Conservation (phyloP, 2,888 invertebrate genomes). For the Agapostemon virescens region DNA sequence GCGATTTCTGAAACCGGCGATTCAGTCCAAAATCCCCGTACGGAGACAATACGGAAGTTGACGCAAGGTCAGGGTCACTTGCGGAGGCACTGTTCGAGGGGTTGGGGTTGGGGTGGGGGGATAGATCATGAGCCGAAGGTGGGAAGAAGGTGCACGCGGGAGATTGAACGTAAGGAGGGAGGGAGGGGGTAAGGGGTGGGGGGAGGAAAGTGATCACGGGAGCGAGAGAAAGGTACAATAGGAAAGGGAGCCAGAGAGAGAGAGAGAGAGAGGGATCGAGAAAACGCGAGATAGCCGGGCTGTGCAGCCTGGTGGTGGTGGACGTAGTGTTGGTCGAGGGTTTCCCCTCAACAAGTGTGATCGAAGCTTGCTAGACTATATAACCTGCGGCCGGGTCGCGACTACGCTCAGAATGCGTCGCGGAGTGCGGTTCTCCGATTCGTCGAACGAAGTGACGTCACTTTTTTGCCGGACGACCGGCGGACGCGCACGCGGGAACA, state of each 20-base stretch:
- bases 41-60: slow-evolving; percentile 78
- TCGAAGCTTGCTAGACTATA: slow-evolving; percentile 68
- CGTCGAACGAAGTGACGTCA: slow-evolving; percentile 22
- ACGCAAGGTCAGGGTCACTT: slow-evolving; percentile 81
- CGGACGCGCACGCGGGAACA: neutral
- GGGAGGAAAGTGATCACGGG: slow-evolving; percentile 34
- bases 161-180: slow-evolving; percentile 14
- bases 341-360: slow-evolving; percentile 76
- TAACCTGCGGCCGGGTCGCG: slow-evolving; percentile 62
- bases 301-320: slow-evolving; percentile 38
- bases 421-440: slow-evolving; percentile 39
- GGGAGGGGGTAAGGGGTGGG: no score
- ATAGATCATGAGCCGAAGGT: slow-evolving; percentile 67
- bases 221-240: slow-evolving; percentile 12
- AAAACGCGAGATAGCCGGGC: slow-evolving; percentile 37
- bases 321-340: slow-evolving; percentile 57
- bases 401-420: slow-evolving; percentile 64
- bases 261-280: slow-evolving; percentile 40
- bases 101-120: slow-evolving; percentile 57
- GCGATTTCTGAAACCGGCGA: neutral
- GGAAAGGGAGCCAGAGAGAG: slow-evolving; percentile 41
- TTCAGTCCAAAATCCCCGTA: slow-evolving; percentile 58
- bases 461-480: neutral
- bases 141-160: slow-evolving; percentile 55
- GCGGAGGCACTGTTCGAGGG: slow-evolving; percentile 55